Percentiles rank a stretch among this genome's conserved stretches.
Evolutionary conservation across 2,888 invertebrate genomes (phyloP).

Genomic region (Aleiodes alternator): DNA sequence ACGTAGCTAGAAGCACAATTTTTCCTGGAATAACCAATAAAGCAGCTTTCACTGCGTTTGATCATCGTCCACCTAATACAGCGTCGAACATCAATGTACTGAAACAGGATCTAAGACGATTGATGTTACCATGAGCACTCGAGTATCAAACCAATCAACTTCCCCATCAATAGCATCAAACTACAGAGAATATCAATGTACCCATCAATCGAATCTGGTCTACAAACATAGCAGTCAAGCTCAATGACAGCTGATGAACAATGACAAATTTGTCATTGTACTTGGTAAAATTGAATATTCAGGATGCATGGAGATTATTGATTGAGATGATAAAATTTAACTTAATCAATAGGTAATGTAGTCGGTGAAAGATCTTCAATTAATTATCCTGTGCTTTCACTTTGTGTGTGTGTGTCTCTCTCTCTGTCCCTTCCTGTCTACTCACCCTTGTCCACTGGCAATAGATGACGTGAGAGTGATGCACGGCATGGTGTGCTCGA

Average conservation of each 20-base stretch:
- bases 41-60: slow-evolving; percentile 6
- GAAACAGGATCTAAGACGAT: neutral
- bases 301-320: too few species aligned
- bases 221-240: neutral
- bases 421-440: neutral
- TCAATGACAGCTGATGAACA: too few species aligned
- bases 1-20: too few species aligned
- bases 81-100: neutral
- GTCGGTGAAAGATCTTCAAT: too few species aligned
- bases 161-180: neutral
- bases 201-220: neutral
- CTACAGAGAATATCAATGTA: neutral
- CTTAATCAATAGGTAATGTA: too few species aligned
- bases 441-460: neutral
- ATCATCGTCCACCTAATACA: slow-evolving; percentile 3
- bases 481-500: slow-evolving; percentile 26
- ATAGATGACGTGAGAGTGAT: slow-evolving; percentile 10
- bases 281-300: too few species aligned
- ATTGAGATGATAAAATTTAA: too few species aligned
- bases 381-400: too few species aligned
- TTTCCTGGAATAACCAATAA: neutral
- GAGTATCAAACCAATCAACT: neutral
- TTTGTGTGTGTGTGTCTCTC: too few species aligned
- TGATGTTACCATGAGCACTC: neutral
- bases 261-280: too few species aligned